Percentiles rank a stretch among this genome's conserved stretches.
phyloP scores from a whole-genome alignment of 2,113 vertebrate species.

The Lampris megalopsis region DNA sequence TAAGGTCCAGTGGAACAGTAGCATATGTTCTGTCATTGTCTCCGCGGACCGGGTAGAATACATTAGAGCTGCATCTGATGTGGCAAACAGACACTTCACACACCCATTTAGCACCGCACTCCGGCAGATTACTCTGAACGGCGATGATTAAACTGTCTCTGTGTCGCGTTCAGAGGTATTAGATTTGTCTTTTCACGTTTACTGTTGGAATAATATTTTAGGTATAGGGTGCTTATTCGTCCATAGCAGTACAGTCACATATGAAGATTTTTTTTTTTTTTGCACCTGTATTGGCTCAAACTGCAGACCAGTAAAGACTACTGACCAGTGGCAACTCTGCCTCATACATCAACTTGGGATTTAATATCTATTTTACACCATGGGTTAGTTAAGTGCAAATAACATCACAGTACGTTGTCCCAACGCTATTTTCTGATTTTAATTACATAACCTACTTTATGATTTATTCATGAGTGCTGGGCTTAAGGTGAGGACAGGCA shows the following conservation, averaged over 20 bases:
- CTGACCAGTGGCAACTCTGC: not conserved
- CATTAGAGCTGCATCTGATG: conserved; percentile 24
- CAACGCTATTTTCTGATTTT: not conserved
- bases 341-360: not conserved
- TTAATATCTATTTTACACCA: not conserved
- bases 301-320: not conserved
- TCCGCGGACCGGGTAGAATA: conserved; percentile 24
- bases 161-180: not conserved
- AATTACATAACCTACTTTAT: not conserved
- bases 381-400: not conserved
- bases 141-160: not conserved
- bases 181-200: not conserved
- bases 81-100: conserved; percentile 12
- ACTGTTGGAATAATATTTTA: too few species aligned
- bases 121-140: not conserved
- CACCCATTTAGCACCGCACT: conserved; percentile 12
- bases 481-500: conserved; percentile 4
- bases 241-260: too few species aligned
- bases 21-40: conserved; percentile 45
- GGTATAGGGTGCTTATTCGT: too few species aligned
- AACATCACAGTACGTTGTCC: not conserved
- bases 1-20: conserved; percentile 34
- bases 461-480: not conserved
- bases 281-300: not conserved
- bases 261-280: too few species aligned